Evolutionary conservation across 2,888 invertebrate species (phyloP).

Genomic region (Dynastes maya): DNA sequence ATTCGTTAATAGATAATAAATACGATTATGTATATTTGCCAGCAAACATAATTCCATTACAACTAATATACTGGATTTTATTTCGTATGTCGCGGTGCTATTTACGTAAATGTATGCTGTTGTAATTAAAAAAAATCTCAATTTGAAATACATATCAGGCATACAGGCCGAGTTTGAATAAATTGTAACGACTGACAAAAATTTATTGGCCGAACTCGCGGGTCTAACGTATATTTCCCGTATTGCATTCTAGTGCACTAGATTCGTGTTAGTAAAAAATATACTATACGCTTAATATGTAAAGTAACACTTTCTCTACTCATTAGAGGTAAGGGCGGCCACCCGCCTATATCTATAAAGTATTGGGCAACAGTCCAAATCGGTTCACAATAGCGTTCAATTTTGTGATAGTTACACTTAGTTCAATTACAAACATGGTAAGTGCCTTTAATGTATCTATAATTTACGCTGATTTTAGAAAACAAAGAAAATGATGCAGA

Average conservation of each 20-base stretch:
- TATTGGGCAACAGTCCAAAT: constrained; percentile 33
- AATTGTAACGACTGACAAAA: constrained; percentile 18
- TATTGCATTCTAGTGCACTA: constrained; percentile 37
- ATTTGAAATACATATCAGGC: background rate
- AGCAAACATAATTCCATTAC: too few species aligned
- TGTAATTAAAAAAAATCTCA: background rate
- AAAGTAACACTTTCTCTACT: constrained; percentile 40
- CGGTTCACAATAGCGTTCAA: constrained; percentile 29
- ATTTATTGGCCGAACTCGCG: constrained; percentile 28
- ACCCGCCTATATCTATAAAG: constrained; percentile 38
- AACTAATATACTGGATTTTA: too few species aligned
- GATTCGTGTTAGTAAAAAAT: constrained; percentile 27
- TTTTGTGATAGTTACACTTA: constrained; percentile 46
- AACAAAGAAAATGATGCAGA: too few species aligned
- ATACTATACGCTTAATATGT: constrained; percentile 44
- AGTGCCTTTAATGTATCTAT: constrained; percentile 22
- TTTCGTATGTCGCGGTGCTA: too few species aligned
- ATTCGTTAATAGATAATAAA: too few species aligned
- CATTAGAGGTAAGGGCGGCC: constrained; percentile 38
- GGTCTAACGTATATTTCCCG: constrained; percentile 23
- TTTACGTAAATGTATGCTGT: too few species aligned
- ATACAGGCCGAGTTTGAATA: background rate
- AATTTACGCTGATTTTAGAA: too few species aligned
- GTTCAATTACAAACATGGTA: constrained; percentile 41
- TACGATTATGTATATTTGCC: too few species aligned